Conservation (phyloP, 2,888 invertebrate genomes). For the Drosophila pseudotalamancana region DNA sequence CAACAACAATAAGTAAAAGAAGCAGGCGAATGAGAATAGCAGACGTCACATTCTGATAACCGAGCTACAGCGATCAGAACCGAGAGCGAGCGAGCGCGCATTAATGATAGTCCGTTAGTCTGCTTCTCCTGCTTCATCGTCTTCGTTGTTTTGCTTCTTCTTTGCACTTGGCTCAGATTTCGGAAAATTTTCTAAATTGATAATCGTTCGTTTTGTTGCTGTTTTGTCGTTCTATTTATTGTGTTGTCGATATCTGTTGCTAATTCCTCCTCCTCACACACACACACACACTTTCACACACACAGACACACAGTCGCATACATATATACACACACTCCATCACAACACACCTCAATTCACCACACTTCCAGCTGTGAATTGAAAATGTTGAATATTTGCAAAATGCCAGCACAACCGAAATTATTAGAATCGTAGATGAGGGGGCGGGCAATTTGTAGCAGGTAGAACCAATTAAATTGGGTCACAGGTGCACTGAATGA, state of each 20-base stretch:
- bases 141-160: conserved; percentile 20
- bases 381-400: conserved; percentile 13
- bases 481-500: conserved; percentile 31
- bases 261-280: conserved; percentile 4
- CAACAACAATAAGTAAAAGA: conserved; percentile 12
- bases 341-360: background rate
- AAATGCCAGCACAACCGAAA: conserved; percentile 1
- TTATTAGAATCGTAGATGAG: background rate
- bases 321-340: background rate
- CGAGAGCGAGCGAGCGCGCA: background rate
- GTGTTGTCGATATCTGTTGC: conserved; percentile 27
- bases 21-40: conserved; percentile 16
- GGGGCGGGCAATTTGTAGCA: background rate
- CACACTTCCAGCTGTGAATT: conserved; percentile 18
- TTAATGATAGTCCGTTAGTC: conserved; percentile 18
- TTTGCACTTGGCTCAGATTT: conserved; percentile 34
- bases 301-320: background rate
- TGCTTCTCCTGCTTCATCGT: conserved; percentile 9
- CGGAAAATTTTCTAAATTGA: conserved; percentile 49
- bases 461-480: conserved; percentile 11
- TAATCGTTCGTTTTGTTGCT: conserved; percentile 27
- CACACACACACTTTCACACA: background rate
- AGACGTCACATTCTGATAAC: conserved; percentile 53
- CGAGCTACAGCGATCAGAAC: conserved; percentile 9
- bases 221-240: conserved; percentile 3